Evolutionary conservation across 2,113 vertebrate genomes (phyloP).

Genomic region (Grus americana): DNA sequence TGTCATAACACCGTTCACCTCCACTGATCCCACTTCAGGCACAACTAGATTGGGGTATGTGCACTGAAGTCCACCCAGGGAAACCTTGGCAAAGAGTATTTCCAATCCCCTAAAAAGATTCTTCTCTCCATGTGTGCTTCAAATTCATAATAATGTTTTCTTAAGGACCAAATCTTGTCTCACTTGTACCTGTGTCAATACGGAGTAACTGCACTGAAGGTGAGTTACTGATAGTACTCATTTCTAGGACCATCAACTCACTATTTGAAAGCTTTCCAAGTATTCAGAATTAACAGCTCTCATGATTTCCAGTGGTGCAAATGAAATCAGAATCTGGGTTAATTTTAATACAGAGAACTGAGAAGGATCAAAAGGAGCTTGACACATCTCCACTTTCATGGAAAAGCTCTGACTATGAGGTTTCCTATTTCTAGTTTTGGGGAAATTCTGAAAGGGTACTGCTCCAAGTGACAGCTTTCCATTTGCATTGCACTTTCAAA

Average conservation of each 20-base stretch:
- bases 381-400: not conserved
- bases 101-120: not conserved
- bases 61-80: not conserved
- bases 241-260: not conserved
- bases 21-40: not conserved
- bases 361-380: not conserved
- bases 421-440: not conserved
- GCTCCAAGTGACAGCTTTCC: not conserved
- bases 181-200: not conserved
- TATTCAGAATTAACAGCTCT: not conserved
- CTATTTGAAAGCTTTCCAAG: not conserved
- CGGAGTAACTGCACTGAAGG: not conserved
- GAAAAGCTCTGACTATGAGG: not conserved
- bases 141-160: not conserved
- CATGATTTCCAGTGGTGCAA: not conserved
- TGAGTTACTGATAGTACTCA: not conserved
- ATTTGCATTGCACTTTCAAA: not conserved
- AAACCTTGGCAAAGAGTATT: not conserved
- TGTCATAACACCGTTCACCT: not conserved
- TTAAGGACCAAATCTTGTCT: not conserved
- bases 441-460: not conserved
- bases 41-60: not conserved
- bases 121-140: not conserved
- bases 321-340: not conserved
- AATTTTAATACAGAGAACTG: not conserved